Base-by-base conservation (phyloP, 2,797 vertebrate genomes). In the Cuniculus paca region DNA sequence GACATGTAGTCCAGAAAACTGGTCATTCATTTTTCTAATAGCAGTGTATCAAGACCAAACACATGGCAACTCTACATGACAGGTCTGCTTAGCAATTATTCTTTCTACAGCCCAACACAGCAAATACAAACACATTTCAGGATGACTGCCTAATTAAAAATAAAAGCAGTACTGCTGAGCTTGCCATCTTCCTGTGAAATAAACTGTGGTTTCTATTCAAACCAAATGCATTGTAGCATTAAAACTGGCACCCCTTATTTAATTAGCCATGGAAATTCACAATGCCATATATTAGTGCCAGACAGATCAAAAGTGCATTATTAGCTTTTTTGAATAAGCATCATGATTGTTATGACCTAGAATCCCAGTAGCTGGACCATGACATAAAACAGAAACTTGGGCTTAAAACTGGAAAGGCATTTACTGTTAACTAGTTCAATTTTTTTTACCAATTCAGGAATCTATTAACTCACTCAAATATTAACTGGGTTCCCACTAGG, bases 71-170 rank as follows among this genome's bases (percentile, higher is more conserved):
- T 89, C 93, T 91, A 82, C 61, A 92, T 34, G n/a, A 95, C 84
- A 91, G 26, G 50, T 88, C 60, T 93, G 78, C 90, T 95, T 72
- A 94, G 87, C 83, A 81, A 26, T 36, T 94, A 81, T 48, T 52
- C 82, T 91, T 94, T 89, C 90, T 94, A 54, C 60, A 81, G 39
- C 48, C 56, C 89, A 94, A 96, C 74, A 93, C 36, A 92, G 74
- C 91, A 94, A 96, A 95, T 82, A 87, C 70, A 95, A 91, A 90
- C 78, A 85, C 81, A 93, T 96, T 97, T 95, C 96, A 97, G 95
- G 88, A 94, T 94, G 96, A 96, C 61, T 97, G 91, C 77, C 93
- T 95, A 95, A 95, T 97, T 97, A 88, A 93, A 98, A 96, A 96
- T 79, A 96, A 96, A 96, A 95, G 93, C 91, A 94, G 90, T 78